Evolutionary conservation across 1,140 invertebrate species (phyloP), one percentile per base, ranked within the genome.

Genomic region (Rhysida immarginata): DNA sequence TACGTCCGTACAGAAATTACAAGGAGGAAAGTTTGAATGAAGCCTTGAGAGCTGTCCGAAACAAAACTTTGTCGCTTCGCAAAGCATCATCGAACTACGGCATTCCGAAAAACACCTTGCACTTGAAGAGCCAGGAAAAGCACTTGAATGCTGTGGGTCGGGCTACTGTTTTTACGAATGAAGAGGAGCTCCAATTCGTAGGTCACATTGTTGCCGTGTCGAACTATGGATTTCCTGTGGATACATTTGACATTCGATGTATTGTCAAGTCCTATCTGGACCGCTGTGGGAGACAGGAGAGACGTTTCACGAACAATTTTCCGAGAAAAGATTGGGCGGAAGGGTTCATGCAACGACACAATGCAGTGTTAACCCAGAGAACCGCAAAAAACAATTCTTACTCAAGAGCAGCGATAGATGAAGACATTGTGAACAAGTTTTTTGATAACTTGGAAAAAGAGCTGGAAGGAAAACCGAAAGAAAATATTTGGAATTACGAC

Each of bases 401-500:
- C 20, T 43, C 25, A 24, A 49, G 56, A 21, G 58, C 59, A 54
- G 44, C 18, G 29, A 44, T 55, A 27, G 35, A 50, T 54, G 43
- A 56, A 58, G 52, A 57, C 2, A 44, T 27, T 26, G 35, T 64
- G 26, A 54, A 60, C 18, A n/a, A 27, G 11, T 64, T 59, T 43
- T 63, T 64, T 57, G 43, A 60, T 23, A 41, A 63, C 27, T 53
- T 64, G 18, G 52, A 59, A 49, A 50, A 42, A 18, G 23, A 27
- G 2, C 25, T 61, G 13, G 52, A 54, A 53, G 54, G 52, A 23
- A 53, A 61, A 45, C 59, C 62, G 26, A 50, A 55, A 53, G 26
- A 2, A 49, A 54, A 59, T 56, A 59, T 66, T 54, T 56, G 63
- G 20, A 74, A 74, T 58, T 74, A 65, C 59, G 71, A 74, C 59